phyloP scores from a whole-genome alignment of 1,140 invertebrate genomes.

The Drosophila subobscura region DNA sequence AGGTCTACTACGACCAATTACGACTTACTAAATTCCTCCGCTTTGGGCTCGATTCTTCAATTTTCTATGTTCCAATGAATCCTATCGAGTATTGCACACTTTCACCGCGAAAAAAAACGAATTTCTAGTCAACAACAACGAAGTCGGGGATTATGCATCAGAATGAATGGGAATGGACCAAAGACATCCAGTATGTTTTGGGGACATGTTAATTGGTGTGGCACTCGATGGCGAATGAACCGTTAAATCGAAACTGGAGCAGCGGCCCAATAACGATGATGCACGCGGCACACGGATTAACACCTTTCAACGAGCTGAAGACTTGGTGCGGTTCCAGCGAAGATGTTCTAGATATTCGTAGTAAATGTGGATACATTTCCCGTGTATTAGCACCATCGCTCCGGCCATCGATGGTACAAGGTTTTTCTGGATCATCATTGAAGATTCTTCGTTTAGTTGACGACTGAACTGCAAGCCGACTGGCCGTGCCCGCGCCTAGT shows the following conservation, averaged over 20 bases:
- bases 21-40: constrained; percentile 31
- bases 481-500: constrained; percentile 41
- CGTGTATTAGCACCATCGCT: constrained; percentile 62
- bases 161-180: constrained; percentile 61
- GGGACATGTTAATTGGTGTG: constrained; percentile 61
- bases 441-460: constrained; percentile 52
- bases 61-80: constrained; percentile 16
- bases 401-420: constrained; percentile 10
- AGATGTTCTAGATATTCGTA: constrained; percentile 68
- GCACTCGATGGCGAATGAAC: constrained; percentile 68
- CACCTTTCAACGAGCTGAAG: constrained; percentile 60
- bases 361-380: constrained; percentile 21
- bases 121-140: constrained; percentile 53
- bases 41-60: neutral
- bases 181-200: constrained; percentile 13
- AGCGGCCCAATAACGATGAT: constrained; percentile 63
- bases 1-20: constrained; percentile 20
- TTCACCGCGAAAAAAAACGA: constrained; percentile 71
- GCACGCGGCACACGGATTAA: constrained; percentile 63
- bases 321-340: constrained; percentile 4
- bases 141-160: constrained; percentile 50
- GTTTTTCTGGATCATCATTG: constrained; percentile 57
- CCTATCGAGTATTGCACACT: constrained; percentile 55
- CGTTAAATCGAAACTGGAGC: constrained; percentile 76
- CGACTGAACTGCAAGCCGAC: constrained; percentile 42